Percentiles rank a stretch among this genome's conserved stretches.
Conservation (phyloP, 2,888 invertebrate species). For the Urechis unicinctus region DNA sequence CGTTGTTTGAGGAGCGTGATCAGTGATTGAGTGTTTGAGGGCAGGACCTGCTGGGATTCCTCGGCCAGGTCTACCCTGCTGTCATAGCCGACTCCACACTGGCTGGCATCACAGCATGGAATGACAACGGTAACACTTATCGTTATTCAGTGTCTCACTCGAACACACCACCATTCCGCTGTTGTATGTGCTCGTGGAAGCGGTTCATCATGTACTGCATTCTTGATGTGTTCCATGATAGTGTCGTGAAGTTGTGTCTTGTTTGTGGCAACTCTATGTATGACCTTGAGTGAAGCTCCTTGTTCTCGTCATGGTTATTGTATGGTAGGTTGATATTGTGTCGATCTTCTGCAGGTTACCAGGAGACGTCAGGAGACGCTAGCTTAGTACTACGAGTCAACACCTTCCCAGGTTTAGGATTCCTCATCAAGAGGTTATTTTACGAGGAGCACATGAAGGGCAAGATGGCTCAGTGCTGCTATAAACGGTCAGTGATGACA, state of each 20-base stretch:
- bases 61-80: conserved; percentile 50
- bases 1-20: no score
- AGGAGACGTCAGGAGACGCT: conserved; percentile 30
- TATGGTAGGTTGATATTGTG: no score
- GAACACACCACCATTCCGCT: no score
- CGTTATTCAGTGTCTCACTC: no score
- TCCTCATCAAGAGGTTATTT: conserved; percentile 37
- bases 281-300: no score
- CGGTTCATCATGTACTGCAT: no score
- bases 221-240: no score
- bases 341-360: conserved; percentile 41
- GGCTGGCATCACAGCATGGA: conserved; percentile 52
- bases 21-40: no score
- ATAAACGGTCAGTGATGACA: conserved; percentile 34
- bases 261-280: no score
- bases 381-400: conserved; percentile 34
- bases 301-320: no score
- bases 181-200: no score
- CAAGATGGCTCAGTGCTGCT: conserved; percentile 34
- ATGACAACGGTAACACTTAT: conserved; percentile 51
- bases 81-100: conserved; percentile 48
- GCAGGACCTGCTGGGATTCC: conserved; percentile 28
- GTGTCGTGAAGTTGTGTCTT: no score
- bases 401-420: conserved; percentile 48
- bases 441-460: conserved; percentile 29